Conservation (phyloP, 2,113 vertebrate genomes). For the Naja naja region DNA sequence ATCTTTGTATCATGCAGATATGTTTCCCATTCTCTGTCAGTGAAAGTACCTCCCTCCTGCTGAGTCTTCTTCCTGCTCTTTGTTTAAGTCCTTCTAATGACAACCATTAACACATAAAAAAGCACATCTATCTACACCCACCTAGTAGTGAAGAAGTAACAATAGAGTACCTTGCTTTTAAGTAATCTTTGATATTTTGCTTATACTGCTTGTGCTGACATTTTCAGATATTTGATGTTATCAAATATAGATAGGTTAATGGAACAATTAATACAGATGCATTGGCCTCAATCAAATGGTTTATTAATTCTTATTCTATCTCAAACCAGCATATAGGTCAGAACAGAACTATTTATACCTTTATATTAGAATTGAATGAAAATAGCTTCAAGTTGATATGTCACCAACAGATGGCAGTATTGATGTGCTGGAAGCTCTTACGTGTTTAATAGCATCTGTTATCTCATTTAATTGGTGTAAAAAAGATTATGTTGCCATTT, state of each 20-base stretch:
- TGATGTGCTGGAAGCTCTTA: background rate
- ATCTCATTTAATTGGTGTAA: background rate
- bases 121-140: constrained; percentile 1
- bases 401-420: background rate
- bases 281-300: background rate
- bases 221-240: constrained; percentile 1
- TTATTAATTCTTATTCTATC: constrained; percentile 7
- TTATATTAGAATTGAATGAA: background rate
- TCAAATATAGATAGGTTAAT: constrained; percentile 22
- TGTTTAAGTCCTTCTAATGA: constrained; percentile 6
- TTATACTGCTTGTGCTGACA: background rate
- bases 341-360: background rate
- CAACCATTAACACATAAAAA: constrained; percentile 1
- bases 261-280: background rate
- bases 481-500: background rate
- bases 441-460: background rate
- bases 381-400: background rate
- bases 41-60: background rate
- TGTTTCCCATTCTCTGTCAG: background rate
- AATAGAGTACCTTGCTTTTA: background rate
- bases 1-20: background rate
- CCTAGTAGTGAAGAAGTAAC: constrained; percentile 7
- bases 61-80: background rate
- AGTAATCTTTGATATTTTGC: constrained; percentile 19
- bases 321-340: background rate